Percentiles rank a stretch among this genome's conserved stretches.
Evolutionary conservation across 2,797 vertebrate species (phyloP).

Genomic region (Brachymystax lenok): DNA sequence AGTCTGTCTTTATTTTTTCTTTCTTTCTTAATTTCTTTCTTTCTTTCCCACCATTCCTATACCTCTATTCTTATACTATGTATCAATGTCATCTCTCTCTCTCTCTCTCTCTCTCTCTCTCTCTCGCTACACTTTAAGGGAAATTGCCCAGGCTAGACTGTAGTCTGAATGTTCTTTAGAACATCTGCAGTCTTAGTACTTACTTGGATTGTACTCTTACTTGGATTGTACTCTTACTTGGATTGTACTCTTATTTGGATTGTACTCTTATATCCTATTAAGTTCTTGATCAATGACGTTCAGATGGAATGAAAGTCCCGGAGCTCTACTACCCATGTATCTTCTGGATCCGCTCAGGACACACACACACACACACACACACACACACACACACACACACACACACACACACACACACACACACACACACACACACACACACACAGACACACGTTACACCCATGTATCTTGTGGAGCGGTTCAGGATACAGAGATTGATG

Average conservation of each 20-base stretch:
- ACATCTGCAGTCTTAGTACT: conserved; percentile 50
- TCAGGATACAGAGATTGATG: conserved; percentile 39
- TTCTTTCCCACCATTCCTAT: neutral
- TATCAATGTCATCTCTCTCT: neutral
- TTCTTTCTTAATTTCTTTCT: neutral
- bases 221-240: conserved; percentile 56
- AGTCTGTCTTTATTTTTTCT: too few relatives aligned
- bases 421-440: too few relatives aligned
- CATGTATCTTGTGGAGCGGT: conserved; percentile 6
- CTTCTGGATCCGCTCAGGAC: conserved; percentile 20
- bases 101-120: neutral
- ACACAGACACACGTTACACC: too few relatives aligned
- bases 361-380: neutral
- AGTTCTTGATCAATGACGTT: conserved; percentile 57
- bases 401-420: too few relatives aligned
- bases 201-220: conserved; percentile 59
- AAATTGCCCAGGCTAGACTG: neutral
- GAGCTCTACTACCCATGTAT: conserved; percentile 35
- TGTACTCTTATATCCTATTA: conserved; percentile 48
- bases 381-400: too few relatives aligned
- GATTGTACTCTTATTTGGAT: conserved; percentile 39
- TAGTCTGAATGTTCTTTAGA: conserved; percentile 53
- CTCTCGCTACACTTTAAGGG: conserved; percentile 17
- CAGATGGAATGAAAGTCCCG: conserved; percentile 40
- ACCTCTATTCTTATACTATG: neutral